A percentile compares a stretch with the other conserved stretches of the same genome.
Evolutionary conservation across 2,797 vertebrate species (phyloP).

Genomic region (Denticeps clupeoides): DNA sequence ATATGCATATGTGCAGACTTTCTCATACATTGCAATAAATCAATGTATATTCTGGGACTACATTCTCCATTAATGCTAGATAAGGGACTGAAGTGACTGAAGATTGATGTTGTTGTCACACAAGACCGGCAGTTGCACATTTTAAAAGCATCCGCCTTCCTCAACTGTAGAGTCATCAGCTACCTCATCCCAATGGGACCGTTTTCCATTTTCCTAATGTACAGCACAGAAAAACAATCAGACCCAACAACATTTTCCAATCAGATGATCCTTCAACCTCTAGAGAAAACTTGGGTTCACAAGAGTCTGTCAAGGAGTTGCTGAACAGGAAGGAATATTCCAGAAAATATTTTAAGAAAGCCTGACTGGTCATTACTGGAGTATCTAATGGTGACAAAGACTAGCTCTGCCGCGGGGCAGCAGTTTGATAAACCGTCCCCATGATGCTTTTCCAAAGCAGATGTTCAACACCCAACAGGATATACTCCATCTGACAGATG

Average conservation of each 20-base stretch:
- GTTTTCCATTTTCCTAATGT: not conserved
- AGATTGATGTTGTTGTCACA: slow-evolving; percentile 49
- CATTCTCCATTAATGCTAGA: no score
- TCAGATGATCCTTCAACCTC: not conserved
- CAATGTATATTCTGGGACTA: no score
- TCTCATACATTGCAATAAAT: no score
- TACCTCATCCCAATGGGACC: not conserved
- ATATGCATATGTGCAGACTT: no score
- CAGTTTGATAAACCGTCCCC: not conserved
- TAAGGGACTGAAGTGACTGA: slow-evolving; percentile 53
- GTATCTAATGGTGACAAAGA: no score
- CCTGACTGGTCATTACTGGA: no score
- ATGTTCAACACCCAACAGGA: slow-evolving; percentile 3
- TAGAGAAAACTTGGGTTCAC: not conserved
- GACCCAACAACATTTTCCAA: not conserved
- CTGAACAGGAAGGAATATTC: not conserved
- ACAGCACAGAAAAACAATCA: not conserved
- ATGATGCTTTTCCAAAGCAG: not conserved
- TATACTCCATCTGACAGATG: not conserved
- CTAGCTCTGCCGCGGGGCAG: no score
- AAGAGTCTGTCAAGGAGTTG: not conserved
- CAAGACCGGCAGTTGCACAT: no score
- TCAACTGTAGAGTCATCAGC: no score
- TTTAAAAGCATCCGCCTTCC: no score
- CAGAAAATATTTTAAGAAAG: no score